Base-by-base conservation (phyloP, 1,140 invertebrate species). In the Eufriesea mexicana region DNA sequence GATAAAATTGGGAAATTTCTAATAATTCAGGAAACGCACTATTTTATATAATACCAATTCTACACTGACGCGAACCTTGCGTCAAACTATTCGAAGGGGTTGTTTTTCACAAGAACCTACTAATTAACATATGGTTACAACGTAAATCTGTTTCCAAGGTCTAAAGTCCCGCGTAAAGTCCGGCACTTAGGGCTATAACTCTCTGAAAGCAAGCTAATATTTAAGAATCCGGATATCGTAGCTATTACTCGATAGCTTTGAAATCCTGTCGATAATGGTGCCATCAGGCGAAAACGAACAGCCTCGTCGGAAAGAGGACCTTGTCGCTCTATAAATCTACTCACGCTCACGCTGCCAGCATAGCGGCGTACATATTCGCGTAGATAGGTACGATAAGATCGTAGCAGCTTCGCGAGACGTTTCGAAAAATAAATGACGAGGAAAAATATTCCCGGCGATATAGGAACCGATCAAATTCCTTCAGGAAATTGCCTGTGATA, bases 401-500 rank as follows among this genome's bases (percentile, higher is more conserved):
- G 84, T 81, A 86, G 86, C 87, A 89, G 84, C 85, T 86, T 84
- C 87, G 76, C 87, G 84, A 84, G 80, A 89, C 83, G 87, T 89
- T 89, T 86, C 84, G 85, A 86, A 85, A 84, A 86, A 89, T 91
- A 91, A 91, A 90, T 90, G 87, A 91, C 88, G 89, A 73, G 87
- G 87, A 86, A 90, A 91, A 91, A 91, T 91, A 91, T 91, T 91
- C 87, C 61, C 71, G 59, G 83, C 86, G 85, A 87, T 88, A 89
- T 87, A 86, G 83, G 84, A 90, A 89, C 86, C 90, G 86, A 91
- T 91, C 90, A 89, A 91, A 91, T 91, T 91, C 90, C 89, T 91
- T 72, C 87, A 91, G 89, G 90, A 91, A 91, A 91, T 91, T 91
- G 90, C 89, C 89, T 90, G 89, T 88, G 90, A 91, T 91, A 91